Evolutionary conservation across 2,113 vertebrate genomes (phyloP).

Genomic region (Alexandromys fortis): DNA sequence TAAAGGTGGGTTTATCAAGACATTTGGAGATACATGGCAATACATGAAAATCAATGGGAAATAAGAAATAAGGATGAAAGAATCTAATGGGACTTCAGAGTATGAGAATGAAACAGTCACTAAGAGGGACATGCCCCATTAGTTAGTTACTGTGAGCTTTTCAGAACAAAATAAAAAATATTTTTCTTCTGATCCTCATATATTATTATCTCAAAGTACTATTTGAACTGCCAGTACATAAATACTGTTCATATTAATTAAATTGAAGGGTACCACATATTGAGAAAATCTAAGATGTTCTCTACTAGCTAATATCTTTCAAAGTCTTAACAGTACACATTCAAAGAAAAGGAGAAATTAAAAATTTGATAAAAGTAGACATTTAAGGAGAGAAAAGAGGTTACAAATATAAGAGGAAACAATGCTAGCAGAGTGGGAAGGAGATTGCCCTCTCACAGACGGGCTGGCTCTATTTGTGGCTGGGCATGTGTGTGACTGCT

Average conservation of each 20-base stretch:
- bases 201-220: background rate
- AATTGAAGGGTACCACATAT: background rate
- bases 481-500: background rate
- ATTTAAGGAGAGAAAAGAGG: background rate
- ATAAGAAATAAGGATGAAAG: background rate
- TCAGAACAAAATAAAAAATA: constrained; percentile 34
- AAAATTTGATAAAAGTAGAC: background rate
- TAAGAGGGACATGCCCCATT: background rate
- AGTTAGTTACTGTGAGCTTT: background rate
- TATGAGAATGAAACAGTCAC: background rate
- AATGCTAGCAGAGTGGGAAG: background rate
- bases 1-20: background rate
- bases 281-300: background rate
- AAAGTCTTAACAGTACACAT: background rate
- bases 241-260: background rate
- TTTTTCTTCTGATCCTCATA: background rate
- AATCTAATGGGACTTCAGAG: background rate
- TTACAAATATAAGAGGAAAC: background rate
- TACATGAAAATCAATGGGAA: background rate
- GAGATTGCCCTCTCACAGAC: background rate
- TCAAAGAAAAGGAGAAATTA: background rate
- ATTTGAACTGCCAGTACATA: background rate
- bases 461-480: background rate
- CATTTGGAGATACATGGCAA: background rate
- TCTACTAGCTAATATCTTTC: background rate